A percentile compares a stretch with the other conserved stretches of the same genome.
These are phyloP conservation scores for Mythimna loreyi DNA, from an alignment of 2,888 invertebrate genomes.

Conservation along the genomic window DNA sequence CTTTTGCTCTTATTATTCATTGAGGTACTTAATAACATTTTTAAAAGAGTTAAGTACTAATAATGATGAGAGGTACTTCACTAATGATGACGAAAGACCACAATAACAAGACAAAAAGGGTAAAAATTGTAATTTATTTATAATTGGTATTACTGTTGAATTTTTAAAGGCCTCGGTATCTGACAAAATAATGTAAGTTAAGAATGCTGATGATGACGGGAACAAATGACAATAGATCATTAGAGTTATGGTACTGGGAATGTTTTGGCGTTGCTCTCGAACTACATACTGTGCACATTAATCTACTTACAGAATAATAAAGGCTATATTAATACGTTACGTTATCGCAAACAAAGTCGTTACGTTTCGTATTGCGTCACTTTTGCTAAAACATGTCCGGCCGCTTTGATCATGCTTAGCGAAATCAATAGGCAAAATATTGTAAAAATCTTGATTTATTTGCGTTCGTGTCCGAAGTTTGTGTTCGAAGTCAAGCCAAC, in stretches of 20 bases:
- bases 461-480: slow-evolving; percentile 18
- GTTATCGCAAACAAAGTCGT: slow-evolving; percentile 59
- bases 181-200: slow-evolving; percentile 9
- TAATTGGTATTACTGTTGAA: not conserved
- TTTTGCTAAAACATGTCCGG: slow-evolving; percentile 55
- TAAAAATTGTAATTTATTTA: not conserved
- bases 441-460: slow-evolving; percentile 47
- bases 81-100: not conserved
- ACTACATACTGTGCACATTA: slow-evolving; percentile 43
- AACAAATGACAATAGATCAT: slow-evolving; percentile 48
- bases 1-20: not conserved
- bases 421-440: slow-evolving; percentile 53
- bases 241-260: slow-evolving; percentile 29
- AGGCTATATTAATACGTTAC: slow-evolving; percentile 43
- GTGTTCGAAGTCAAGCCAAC: slow-evolving; percentile 17
- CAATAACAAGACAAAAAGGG: not conserved
- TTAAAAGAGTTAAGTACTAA: not conserved
- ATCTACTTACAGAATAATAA: slow-evolving; percentile 45
- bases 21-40: not conserved
- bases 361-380: slow-evolving; percentile 65
- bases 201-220: slow-evolving; percentile 29
- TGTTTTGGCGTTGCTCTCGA: slow-evolving; percentile 38
- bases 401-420: slow-evolving; percentile 61
- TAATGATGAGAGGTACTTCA: not conserved
- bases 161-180: not conserved